Percentiles rank a stretch among this genome's conserved stretches.
Conservation (phyloP, 1,140 invertebrate species). For the Xylocopa sonorina region DNA sequence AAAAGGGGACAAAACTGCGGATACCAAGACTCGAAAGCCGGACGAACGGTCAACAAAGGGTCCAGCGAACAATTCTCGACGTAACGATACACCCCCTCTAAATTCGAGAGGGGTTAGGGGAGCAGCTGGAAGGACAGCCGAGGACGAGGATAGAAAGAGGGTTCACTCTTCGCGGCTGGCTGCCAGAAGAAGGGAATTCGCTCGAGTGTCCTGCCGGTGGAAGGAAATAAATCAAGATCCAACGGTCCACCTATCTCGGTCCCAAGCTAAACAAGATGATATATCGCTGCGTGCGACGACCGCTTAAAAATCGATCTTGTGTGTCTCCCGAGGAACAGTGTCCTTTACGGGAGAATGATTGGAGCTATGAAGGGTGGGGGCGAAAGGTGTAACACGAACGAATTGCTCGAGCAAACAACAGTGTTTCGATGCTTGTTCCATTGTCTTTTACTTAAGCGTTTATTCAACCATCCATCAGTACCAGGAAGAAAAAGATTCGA, state of each 20-base stretch:
- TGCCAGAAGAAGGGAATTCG: conserved; percentile 50
- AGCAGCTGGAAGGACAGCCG: conserved; percentile 14
- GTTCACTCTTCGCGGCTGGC: background rate
- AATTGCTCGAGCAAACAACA: background rate
- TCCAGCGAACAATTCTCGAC: conserved; percentile 31
- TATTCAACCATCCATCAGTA: too few relatives aligned
- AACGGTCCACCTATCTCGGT: conserved; percentile 37
- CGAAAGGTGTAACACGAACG: background rate
- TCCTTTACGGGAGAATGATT: background rate
- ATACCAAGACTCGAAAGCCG: conserved; percentile 33
- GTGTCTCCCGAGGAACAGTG: background rate
- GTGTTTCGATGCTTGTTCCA: too few relatives aligned
- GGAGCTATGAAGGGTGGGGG: too few relatives aligned
- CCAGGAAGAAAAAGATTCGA: too few relatives aligned
- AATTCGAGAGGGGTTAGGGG: conserved; percentile 14
- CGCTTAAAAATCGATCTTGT: conserved; percentile 42
- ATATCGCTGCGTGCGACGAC: conserved; percentile 13
- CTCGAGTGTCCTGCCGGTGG: conserved; percentile 53
- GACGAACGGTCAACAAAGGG: conserved; percentile 48
- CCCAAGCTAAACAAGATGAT: conserved; percentile 54
- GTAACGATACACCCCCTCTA: conserved; percentile 57
- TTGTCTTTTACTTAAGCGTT: too few relatives aligned
- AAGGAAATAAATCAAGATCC: conserved; percentile 54
- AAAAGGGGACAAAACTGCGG: background rate
- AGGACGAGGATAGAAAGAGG: conserved; percentile 18